Conservation (phyloP, 2,113 vertebrate species). For the Podiceps cristatus region DNA sequence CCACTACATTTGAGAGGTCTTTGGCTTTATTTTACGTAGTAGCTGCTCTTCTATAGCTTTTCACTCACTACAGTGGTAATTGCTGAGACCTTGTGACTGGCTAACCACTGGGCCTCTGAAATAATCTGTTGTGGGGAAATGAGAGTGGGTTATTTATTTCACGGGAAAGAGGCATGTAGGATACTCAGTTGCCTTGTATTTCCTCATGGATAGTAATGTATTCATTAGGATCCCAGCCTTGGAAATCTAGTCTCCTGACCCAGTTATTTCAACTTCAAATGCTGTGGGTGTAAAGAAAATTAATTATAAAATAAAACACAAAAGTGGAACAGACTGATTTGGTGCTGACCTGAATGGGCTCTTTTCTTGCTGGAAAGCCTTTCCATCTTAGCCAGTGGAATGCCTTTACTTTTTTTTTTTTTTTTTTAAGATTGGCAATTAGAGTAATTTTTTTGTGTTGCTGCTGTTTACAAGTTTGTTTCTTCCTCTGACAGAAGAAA, state of each 20-base stretch:
- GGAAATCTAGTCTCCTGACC: background rate
- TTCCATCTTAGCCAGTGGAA: background rate
- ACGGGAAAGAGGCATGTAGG: background rate
- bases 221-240: background rate
- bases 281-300: background rate
- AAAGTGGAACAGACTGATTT: background rate
- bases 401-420: background rate
- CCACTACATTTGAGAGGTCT: background rate
- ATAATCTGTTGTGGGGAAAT: background rate
- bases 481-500: background rate
- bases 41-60: background rate
- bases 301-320: background rate
- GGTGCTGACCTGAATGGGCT: background rate
- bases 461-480: background rate
- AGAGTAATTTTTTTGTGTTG: background rate
- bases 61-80: background rate
- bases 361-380: background rate
- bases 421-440: background rate
- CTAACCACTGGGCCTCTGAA: background rate
- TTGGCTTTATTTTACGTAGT: background rate
- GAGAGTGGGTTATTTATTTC: background rate
- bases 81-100: background rate
- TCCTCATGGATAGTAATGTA: background rate
- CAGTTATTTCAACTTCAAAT: slow-evolving; percentile 1
- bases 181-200: background rate